A percentile compares a stretch with the other conserved stretches of the same genome.
Evolutionary conservation across 2,113 vertebrate genomes (phyloP).

Genomic region (Zosterops japonicus): DNA sequence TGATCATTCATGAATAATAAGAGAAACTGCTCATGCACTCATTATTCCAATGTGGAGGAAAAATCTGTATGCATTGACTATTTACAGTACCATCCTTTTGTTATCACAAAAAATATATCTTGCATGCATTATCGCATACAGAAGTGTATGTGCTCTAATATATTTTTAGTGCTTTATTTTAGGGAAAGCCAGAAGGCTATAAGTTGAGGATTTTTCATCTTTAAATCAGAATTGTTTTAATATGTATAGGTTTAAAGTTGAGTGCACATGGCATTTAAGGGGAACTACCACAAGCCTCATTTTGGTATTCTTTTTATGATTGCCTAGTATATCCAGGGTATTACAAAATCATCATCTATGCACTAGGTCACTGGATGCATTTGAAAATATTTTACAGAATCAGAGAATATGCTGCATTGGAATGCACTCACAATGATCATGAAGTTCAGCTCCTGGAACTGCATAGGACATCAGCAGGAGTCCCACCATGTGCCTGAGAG

Average conservation of each 20-base stretch:
- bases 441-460: neutral
- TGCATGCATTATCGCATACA: neutral
- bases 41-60: neutral
- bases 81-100: neutral
- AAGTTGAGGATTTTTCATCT: slow-evolving; percentile 26
- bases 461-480: accelerated
- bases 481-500: accelerated
- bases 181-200: neutral
- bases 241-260: neutral
- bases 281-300: neutral
- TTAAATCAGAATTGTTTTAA: neutral
- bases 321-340: neutral
- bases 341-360: slow-evolving; percentile 12
- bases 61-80: neutral
- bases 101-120: neutral
- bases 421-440: neutral
- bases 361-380: neutral
- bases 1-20: neutral
- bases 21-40: neutral
- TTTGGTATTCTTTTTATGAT: neutral
- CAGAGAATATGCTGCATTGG: neutral
- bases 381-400: slow-evolving; percentile 3
- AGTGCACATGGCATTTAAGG: neutral
- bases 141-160: neutral
- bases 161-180: slow-evolving; percentile 37